Base-by-base conservation (phyloP, 2,113 vertebrate species). In the Cyprinus carpio region DNA sequence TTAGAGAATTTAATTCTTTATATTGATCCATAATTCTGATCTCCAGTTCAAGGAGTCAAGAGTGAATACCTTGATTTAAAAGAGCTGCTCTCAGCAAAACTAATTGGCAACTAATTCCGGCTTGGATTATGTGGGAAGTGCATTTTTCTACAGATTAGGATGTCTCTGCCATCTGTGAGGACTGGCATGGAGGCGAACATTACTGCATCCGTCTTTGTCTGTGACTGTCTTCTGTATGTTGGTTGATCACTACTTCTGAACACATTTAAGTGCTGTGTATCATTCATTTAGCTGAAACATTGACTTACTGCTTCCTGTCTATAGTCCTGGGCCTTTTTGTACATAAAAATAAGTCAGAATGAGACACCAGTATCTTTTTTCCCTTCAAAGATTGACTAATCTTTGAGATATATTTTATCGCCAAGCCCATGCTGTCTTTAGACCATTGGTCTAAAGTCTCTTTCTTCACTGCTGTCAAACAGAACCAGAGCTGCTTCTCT, bases 1-100 rank as follows among this genome's bases (percentile, higher is more conserved):
- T 99, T 86, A 84, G 86, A 8, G 0, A 83, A 16, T 11, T 81
- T 40, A 31, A 37, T 2, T 9, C 23, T 54, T 46, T 74, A 15
- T 15, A 23, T 4, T 74, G 23, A 40, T 46, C 43, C 71, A 74
- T 46, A 25, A 74, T 43, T 74, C 37, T 74, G 40, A 9, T 46
- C 1, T 46, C 40, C n/a, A 2, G 71, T 75, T 25, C 13, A 13
- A 46, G n/a, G n/a, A 75, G 40, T 74, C 71, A 74, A 37, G 11
- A 74, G 34, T 43, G 37, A 74, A 74, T 46, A 46, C 71, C 13
- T 46, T 16, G 23, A 75, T 23, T 46, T 46, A 15, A 75, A 40
- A 46, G 71, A 4, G 40, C 40, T 46, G 40, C 37, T 71, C 23
- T 16, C 40, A 75, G 40, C 40, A 46, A 46, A 40, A 43, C 15